Evolutionary conservation across 1,140 invertebrate genomes (phyloP).

Genomic region (Euborellia annulipes): DNA sequence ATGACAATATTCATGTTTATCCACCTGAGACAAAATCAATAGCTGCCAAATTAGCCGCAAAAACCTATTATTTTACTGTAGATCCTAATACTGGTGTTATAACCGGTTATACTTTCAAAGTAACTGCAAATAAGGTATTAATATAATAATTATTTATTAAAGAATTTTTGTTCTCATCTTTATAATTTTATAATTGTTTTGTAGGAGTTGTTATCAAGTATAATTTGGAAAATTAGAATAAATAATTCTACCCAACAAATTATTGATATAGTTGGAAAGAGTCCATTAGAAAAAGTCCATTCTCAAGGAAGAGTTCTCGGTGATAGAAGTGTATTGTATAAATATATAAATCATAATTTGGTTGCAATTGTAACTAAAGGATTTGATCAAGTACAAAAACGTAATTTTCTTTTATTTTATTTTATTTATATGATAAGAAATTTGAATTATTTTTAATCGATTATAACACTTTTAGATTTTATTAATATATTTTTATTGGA

Average conservation of each 20-base stretch:
- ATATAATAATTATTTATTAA: conserved; percentile 2
- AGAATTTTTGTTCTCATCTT: neutral
- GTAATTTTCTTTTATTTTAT: conserved; percentile 27
- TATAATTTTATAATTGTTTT: conserved; percentile 10
- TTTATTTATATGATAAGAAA: neutral
- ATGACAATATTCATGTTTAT: conserved; percentile 50
- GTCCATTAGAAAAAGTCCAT: conserved; percentile 73
- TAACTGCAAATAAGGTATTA: conserved; percentile 15
- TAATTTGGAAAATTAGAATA: conserved; percentile 56
- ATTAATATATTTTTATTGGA: conserved; percentile 78
- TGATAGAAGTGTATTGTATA: conserved; percentile 93
- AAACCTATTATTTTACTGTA: conserved; percentile 54
- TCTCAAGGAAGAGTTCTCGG: conserved; percentile 88
- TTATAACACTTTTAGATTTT: conserved; percentile 36
- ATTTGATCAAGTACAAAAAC: conserved; percentile 55
- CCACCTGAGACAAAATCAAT: conserved; percentile 37
- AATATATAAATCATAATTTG: conserved; percentile 96
- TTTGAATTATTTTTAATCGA: conserved; percentile 3
- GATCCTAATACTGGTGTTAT: conserved; percentile 45
- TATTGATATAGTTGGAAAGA: conserved; percentile 49
- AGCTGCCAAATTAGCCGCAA: conserved; percentile 31
- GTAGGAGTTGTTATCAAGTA: conserved; percentile 29
- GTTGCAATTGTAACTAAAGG: conserved; percentile 71
- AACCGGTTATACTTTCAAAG: conserved; percentile 39
- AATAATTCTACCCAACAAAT: conserved; percentile 49